Percentiles rank a stretch among this genome's conserved stretches.
These are phyloP conservation scores for Protonemura montana DNA, from an alignment of 2,888 invertebrate species.

Conservation along the genomic window DNA sequence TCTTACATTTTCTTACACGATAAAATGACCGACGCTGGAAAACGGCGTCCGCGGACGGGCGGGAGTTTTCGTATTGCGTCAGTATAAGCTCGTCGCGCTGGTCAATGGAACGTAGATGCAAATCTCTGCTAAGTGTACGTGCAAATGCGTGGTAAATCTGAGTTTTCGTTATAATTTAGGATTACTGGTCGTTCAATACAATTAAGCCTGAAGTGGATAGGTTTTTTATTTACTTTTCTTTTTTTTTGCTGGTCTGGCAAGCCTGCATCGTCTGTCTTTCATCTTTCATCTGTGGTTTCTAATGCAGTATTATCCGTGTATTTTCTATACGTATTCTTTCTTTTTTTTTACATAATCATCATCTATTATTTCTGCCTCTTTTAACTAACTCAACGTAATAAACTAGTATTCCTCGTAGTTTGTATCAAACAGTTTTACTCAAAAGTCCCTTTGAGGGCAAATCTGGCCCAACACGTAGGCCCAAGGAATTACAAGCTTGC, in stretches of 20 bases:
- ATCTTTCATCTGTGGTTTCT: neutral
- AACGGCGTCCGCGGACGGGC: neutral
- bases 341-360: too few species aligned
- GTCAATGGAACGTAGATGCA: neutral
- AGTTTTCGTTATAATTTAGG: neutral
- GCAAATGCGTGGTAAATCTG: neutral
- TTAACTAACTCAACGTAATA: neutral
- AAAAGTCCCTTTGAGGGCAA: neutral
- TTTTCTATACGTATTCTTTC: neutral
- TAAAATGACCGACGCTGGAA: neutral
- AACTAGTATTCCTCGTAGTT: conserved; percentile 41
- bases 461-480: neutral
- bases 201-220: neutral
- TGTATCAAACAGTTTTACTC: conserved; percentile 44
- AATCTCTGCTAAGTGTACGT: neutral
- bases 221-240: neutral
- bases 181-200: neutral
- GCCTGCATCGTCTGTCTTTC: neutral
- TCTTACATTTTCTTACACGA: neutral
- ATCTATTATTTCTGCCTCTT: neutral
- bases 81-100: neutral
- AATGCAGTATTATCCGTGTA: conserved; percentile 14
- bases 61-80: neutral
- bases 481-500: neutral
- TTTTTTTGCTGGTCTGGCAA: neutral